Base-by-base conservation (phyloP, 2,113 vertebrate genomes). In the Menura novaehollandiae region DNA sequence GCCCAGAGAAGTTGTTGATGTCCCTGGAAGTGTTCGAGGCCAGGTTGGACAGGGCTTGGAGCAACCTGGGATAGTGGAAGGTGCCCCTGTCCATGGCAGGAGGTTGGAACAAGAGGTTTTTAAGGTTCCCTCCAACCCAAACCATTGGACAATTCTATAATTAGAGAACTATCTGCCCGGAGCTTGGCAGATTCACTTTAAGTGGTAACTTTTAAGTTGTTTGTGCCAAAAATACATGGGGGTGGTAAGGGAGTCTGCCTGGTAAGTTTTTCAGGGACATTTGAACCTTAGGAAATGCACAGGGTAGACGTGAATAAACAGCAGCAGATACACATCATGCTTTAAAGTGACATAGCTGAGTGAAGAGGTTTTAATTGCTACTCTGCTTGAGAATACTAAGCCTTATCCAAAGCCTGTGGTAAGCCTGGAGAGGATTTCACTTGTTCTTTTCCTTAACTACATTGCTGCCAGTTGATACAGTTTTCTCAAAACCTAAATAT, bases 401-500 rank as follows among this genome's bases (percentile, higher is more conserved):
- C 10, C 55, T 68, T 59, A 47, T 68, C 19, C 35, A 90, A 88
- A 64, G 67, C 20, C 37, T 95, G 69, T 82, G 56, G 60, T 71
- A 77, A 94, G 58, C 16, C 52, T 85, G 52, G 37, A 79, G 39
- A 95, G 41, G 83, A 80, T 92, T 72, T 79, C 39, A 43, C 15
- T 73, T n/a, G 7, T 35, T 91, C 53, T 92, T 72, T 51, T 35
- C 60, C 62, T 78, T 94, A 90, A 91, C 95, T 84, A 76, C 16
- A 32, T 23, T 93, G 62, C 51, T 87, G 66, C 47, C 52, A 83
- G 60, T 73, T 91, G 83, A 90, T 85, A 90, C 3, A 16, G 58
- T 89, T 96, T 90, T 88, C 44, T 59, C 58, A 83, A 88, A 83
- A 88, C 26, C 71, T 83, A 82, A 91, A 89, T 52, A 93, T 91